Evolutionary conservation across 2,113 vertebrate species (phyloP).

Genomic region (Corynorhinus townsendii): DNA sequence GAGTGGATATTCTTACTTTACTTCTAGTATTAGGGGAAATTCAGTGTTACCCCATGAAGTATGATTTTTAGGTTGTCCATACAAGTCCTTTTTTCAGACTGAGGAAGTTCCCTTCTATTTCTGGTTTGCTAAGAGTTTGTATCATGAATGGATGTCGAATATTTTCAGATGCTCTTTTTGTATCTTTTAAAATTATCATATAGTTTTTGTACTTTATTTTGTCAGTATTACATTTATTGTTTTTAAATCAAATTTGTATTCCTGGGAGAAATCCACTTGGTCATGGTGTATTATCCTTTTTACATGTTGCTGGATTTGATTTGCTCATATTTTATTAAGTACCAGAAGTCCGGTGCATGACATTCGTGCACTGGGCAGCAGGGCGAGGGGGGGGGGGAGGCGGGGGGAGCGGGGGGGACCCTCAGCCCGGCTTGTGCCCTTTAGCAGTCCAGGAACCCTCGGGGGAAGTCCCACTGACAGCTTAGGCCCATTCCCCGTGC

Average conservation of each 20-base stretch:
- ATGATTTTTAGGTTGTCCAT: not conserved
- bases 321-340: not conserved
- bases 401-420: fast-evolving
- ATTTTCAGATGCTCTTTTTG: not conserved
- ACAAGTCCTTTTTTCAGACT: not conserved
- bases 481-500: no score
- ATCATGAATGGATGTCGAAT: not conserved
- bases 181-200: not conserved
- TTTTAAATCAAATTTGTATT: not conserved
- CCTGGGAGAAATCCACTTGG: not conserved
- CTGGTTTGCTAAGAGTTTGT: not conserved
- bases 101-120: not conserved
- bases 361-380: no score
- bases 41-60: not conserved
- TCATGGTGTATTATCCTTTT: not conserved
- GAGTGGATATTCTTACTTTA: not conserved
- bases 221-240: not conserved
- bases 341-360: no score
- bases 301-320: not conserved
- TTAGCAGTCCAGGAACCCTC: no score
- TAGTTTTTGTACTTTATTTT: not conserved
- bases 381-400: no score
- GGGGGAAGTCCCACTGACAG: no score
- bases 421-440: no score
- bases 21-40: not conserved